Evolutionary conservation across 1,140 invertebrate species (phyloP).

Genomic region (Maconellicoccus hirsutus): DNA sequence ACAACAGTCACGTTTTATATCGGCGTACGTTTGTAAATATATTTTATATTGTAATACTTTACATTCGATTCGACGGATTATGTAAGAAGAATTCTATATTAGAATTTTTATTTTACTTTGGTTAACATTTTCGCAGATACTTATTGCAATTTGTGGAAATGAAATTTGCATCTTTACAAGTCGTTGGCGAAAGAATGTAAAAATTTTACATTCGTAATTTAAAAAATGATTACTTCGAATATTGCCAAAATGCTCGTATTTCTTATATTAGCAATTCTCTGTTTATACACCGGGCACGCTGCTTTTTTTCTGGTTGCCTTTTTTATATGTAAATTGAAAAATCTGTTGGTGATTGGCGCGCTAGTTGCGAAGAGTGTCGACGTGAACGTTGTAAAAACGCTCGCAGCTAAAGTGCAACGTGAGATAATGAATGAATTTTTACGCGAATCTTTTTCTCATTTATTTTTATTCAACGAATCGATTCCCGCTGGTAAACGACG

Average conservation of each 20-base stretch:
- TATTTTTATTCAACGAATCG: background rate
- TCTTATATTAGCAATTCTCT: background rate
- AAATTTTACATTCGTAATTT: background rate
- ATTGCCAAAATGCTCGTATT: background rate
- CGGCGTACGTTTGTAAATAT: background rate
- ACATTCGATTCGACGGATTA: background rate
- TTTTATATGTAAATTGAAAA: conserved; percentile 4
- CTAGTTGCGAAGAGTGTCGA: background rate
- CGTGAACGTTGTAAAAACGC: background rate
- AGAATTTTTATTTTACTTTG: background rate
- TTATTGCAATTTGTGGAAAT: background rate
- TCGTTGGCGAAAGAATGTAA: background rate
- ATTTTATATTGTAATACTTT: conserved; percentile 10
- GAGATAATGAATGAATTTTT: conserved; percentile 1
- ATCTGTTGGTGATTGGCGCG: background rate
- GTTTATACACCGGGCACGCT: background rate
- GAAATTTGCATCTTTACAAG: background rate
- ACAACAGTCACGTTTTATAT: background rate
- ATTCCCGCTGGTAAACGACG: no score
- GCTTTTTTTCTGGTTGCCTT: background rate
- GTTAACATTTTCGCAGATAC: background rate
- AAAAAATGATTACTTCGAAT: background rate
- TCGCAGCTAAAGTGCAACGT: background rate
- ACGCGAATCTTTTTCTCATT: background rate
- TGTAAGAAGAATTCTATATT: background rate